Base-by-base conservation (phyloP, 2,113 vertebrate genomes). In the Dendropsophus ebraccatus region DNA sequence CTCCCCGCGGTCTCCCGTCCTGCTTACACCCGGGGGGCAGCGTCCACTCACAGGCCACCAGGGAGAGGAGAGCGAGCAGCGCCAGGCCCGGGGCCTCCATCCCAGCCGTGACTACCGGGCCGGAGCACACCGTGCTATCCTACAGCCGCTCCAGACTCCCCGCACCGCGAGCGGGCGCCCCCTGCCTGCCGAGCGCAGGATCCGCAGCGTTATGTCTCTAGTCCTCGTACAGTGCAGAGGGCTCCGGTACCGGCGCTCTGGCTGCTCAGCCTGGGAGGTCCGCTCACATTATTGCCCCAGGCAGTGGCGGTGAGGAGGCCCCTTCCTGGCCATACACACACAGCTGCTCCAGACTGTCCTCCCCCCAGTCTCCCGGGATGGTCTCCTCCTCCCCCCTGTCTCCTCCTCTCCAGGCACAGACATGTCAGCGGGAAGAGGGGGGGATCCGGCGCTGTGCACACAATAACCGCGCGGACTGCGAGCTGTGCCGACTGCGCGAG, bases 11-110 rank as follows among this genome's bases (percentile, higher is more conserved):
- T 17, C 92, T 91, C 17, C 90, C 91, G 88, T 94, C 94, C 41
- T 91, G 92, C 89, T 94, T 94, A 72, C 93, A 94, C 79, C 93
- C 94, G 0, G 89, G 81, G 14, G 94, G 84, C 12, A 86, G 67
- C 70, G 52, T 12, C 74, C 25, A 67, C 6, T 86, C 65, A 5
- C 90, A 80, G 7, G 90, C 88, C 78, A 90, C 82, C 23, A 82
- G 87, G 70, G 70, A 5, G 60, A 87, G 82, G 62, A 89, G 82
- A 0, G 90, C 81, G 41, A 78, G 85, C 76, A 50, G 62, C 50
- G 19, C 9, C 65, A 70, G 65, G 32, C 28, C 84, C 76, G 35
- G 45, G 62, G 77, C 67, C 84, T 52, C 76, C 84, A 86, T 86
- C 50, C 82, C 50, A 19, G 16, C 17, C 9, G 19, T 4, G 67